phyloP scores from a whole-genome alignment of 1,140 invertebrate species.

The Melanaphis sacchari region DNA sequence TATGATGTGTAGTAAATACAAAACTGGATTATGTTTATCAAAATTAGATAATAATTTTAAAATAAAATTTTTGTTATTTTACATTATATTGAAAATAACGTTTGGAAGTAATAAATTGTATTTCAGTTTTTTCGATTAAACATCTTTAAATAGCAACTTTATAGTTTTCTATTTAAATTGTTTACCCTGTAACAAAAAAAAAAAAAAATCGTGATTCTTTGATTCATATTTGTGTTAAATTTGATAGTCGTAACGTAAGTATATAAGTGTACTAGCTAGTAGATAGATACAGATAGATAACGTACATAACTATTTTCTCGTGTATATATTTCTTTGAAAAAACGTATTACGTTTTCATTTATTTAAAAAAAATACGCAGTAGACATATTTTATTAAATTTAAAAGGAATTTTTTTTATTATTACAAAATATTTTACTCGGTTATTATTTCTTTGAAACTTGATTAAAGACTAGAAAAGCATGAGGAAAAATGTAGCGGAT shows the following conservation, averaged over 20 bases:
- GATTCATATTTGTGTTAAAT: constrained; percentile 1
- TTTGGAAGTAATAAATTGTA: neutral
- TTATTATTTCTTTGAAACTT: neutral
- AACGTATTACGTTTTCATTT: neutral
- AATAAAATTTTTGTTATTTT: neutral
- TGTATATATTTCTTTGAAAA: constrained; percentile 6
- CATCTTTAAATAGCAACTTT: neutral
- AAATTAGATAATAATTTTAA: neutral
- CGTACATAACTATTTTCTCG: neutral
- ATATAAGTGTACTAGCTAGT: neutral
- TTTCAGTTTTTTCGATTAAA: neutral
- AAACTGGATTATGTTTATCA: neutral
- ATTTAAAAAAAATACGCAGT: neutral
- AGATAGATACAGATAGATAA: neutral
- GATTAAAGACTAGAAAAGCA: neutral
- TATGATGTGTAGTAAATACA: neutral
- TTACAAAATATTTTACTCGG: neutral
- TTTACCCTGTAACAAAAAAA: neutral
- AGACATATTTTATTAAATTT: constrained; percentile 15
- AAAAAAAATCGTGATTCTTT: neutral
- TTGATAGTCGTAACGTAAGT: neutral
- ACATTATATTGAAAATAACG: neutral
- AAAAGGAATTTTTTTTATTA: neutral
- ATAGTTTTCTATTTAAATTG: neutral
- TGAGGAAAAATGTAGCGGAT: neutral